phyloP scores from a whole-genome alignment of 2,797 vertebrate genomes.

The Lophura swinhoii region DNA sequence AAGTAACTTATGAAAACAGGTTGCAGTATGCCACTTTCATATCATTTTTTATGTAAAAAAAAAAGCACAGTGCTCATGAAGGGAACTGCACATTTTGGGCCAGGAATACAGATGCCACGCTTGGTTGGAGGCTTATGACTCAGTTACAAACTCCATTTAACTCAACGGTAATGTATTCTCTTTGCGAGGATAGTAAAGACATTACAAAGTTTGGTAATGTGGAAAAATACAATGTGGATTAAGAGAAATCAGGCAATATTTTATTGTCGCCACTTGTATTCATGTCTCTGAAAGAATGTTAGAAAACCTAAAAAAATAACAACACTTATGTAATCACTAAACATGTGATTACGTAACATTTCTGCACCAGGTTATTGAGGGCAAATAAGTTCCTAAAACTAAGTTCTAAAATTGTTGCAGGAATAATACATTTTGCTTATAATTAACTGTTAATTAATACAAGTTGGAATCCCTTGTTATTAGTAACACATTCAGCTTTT shows the following conservation, averaged over 20 bases:
- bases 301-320: neutral
- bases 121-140: neutral
- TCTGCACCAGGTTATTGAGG: neutral
- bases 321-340: neutral
- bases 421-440: neutral
- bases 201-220: neutral
- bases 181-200: neutral
- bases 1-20: neutral
- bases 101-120: neutral
- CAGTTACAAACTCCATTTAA: neutral
- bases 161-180: neutral
- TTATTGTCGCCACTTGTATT: neutral
- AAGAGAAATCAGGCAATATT: neutral
- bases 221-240: neutral
- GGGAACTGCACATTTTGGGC: neutral
- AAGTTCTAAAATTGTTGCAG: neutral
- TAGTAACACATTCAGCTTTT: neutral
- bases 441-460: neutral
- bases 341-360: too few species aligned
- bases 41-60: neutral
- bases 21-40: fast-evolving
- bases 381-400: neutral
- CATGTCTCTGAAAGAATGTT: neutral
- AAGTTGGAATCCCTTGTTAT: neutral
- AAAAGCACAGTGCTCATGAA: neutral